Conservation (phyloP, 2,888 invertebrate genomes). For the Buathra laborator region DNA sequence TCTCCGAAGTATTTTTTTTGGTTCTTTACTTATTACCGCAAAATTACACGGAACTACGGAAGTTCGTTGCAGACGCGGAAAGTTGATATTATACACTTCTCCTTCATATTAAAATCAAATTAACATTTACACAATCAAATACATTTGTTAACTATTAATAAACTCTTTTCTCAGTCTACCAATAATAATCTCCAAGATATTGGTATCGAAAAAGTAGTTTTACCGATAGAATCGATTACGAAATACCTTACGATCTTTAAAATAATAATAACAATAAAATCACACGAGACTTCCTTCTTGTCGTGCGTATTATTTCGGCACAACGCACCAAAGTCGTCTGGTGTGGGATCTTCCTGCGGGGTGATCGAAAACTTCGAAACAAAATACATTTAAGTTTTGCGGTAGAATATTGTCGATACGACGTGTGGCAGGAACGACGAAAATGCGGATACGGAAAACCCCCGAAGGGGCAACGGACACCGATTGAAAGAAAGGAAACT, state of each 20-base stretch:
- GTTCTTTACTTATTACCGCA: too few relatives aligned
- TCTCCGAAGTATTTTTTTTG: too few relatives aligned
- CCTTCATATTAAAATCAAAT: too few relatives aligned
- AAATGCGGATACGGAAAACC: conserved; percentile 8
- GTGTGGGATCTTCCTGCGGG: background rate
- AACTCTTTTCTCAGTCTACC: too few relatives aligned
- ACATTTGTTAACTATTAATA: too few relatives aligned
- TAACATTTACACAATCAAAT: too few relatives aligned
- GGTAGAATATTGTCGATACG: conserved; percentile 45
- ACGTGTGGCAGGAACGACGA: conserved; percentile 22
- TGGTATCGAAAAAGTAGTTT: too few relatives aligned
- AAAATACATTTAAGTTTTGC: conserved; percentile 75
- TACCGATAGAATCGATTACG: background rate
- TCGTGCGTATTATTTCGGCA: conserved; percentile 24
- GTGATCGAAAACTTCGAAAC: conserved; percentile 65
- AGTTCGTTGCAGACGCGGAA: too few relatives aligned
- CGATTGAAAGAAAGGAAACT: conserved; percentile 25
- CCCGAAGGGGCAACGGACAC: background rate
- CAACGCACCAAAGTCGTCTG: conserved; percentile 13
- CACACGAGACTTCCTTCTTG: conserved; percentile 12
- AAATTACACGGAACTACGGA: too few relatives aligned
- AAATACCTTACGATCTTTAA: background rate
- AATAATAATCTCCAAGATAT: too few relatives aligned
- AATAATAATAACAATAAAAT: background rate
- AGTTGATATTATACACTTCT: too few relatives aligned